A percentile compares a stretch with the other conserved stretches of the same genome.
Evolutionary conservation across 2,113 vertebrate genomes (phyloP).

Genomic region (Thryonomys swinderianus): DNA sequence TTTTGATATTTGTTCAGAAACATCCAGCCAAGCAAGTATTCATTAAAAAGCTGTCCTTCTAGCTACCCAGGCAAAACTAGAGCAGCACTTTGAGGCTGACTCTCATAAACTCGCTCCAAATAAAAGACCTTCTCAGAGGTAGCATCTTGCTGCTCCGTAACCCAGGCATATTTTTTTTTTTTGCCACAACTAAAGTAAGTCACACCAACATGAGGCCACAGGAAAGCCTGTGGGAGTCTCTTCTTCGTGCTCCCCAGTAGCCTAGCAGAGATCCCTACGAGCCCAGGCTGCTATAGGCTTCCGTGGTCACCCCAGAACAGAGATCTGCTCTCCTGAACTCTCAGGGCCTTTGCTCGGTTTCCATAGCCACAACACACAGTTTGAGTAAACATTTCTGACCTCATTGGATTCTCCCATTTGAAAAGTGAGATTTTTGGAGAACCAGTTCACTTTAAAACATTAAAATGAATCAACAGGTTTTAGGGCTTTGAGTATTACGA

Average conservation of each 20-base stretch:
- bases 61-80: conserved; percentile 53
- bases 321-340: conserved; percentile 51
- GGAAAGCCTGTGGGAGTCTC: background rate
- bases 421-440: conserved; percentile 65
- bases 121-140: conserved; percentile 41
- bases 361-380: conserved; percentile 58
- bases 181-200: background rate
- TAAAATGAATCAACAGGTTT: conserved; percentile 38
- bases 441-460: conserved; percentile 69
- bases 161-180: conserved; percentile 24
- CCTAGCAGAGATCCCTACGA: background rate
- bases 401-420: conserved; percentile 60
- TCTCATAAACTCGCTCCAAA: conserved; percentile 25
- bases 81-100: conserved; percentile 28
- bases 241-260: background rate
- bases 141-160: conserved; percentile 43
- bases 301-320: conserved; percentile 49
- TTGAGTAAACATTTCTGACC: conserved; percentile 63
- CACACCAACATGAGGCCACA: background rate
- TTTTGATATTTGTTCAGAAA: conserved; percentile 70
- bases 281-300: background rate
- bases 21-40: conserved; percentile 63
- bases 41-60: conserved; percentile 64
- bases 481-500: conserved; percentile 29
- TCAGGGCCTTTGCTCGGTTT: background rate